Percentiles rank a stretch among this genome's conserved stretches.
Conservation (phyloP, 1,140 invertebrate genomes). For the Caenorhabditis briggsae region DNA sequence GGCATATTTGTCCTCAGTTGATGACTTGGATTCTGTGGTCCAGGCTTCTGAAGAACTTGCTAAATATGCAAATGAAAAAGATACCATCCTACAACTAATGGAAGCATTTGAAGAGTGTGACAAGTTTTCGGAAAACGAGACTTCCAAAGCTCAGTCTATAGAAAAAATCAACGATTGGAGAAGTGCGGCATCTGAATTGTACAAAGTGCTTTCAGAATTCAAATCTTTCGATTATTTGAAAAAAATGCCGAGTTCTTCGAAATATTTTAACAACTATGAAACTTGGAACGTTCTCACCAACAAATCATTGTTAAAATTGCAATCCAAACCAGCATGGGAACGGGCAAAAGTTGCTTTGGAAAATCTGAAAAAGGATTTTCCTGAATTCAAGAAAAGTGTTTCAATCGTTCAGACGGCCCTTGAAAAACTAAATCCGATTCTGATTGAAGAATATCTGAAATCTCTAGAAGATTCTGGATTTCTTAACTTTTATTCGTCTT, state of each 20-base stretch:
- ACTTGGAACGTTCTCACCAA: no score
- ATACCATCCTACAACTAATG: background rate
- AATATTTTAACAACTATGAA: background rate
- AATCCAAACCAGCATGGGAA: no score
- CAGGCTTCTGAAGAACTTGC: background rate
- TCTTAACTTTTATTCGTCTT: background rate
- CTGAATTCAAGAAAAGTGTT: background rate
- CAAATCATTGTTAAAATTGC: no score
- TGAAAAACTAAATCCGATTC: background rate
- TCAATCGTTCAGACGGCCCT: background rate
- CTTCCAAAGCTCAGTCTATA: background rate
- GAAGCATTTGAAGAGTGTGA: background rate
- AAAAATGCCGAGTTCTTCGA: background rate
- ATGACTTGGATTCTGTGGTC: background rate
- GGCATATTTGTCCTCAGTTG: background rate
- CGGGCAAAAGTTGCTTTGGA: background rate
- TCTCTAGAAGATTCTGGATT: background rate
- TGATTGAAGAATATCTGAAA: background rate
- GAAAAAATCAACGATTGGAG: background rate
- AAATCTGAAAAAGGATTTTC: background rate
- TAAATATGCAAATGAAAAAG: background rate
- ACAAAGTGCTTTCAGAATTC: background rate
- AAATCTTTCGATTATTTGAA: background rate
- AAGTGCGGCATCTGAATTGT: background rate
- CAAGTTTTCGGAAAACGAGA: background rate